Evolutionary conservation across 2,888 invertebrate genomes (phyloP), one percentile per base, ranked within the genome.

Genomic region (Drosophila greeni): DNA sequence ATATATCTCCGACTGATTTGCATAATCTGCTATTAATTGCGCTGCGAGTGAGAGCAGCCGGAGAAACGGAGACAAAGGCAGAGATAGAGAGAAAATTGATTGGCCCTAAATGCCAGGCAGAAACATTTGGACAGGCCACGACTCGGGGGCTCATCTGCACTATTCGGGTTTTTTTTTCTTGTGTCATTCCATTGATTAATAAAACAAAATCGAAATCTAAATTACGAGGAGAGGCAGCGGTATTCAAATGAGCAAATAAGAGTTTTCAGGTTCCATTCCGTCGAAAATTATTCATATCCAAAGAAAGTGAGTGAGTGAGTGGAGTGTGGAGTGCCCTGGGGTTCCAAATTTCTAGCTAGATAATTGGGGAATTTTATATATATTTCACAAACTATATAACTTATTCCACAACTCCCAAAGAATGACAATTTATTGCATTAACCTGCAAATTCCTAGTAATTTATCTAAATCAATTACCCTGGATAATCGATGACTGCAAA

Each of bases 21-120:
- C 85, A 85, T 85, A 85, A 85, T 83, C 84, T 82, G 72, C 83
- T 85, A 82, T 85, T 85, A 85, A 85, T 85, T 85, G 84, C 76
- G 84, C 55, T 61, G 70, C 42, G 26, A 26, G 60, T 56, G 56
- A 37, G 55, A 62, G 49, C 20, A 16, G 37, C 12, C 16, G 66
- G 55, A 56, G 51, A 33, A 31, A 45, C 20, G 45, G 55, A 59
- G 51, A 59, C 48, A 48, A 37, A 31, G 23, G 31, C 52, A 43
- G 40, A 56, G 48, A 62, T 48, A 39, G 43, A 51, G 45, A 58
- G 61, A 68, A 80, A 74, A 80, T 82, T 81, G 75, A 83, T 78
- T 80, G 83, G 78, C 37, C 78, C 56, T 57, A 76, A 81, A 80
- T 73, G 76, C 73, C 73, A 70, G 70, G 70, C 70, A 49, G 68